A percentile compares a stretch with the other conserved stretches of the same genome.
phyloP scores from a whole-genome alignment of 1,140 invertebrate genomes.

The Octopus sinensis region DNA sequence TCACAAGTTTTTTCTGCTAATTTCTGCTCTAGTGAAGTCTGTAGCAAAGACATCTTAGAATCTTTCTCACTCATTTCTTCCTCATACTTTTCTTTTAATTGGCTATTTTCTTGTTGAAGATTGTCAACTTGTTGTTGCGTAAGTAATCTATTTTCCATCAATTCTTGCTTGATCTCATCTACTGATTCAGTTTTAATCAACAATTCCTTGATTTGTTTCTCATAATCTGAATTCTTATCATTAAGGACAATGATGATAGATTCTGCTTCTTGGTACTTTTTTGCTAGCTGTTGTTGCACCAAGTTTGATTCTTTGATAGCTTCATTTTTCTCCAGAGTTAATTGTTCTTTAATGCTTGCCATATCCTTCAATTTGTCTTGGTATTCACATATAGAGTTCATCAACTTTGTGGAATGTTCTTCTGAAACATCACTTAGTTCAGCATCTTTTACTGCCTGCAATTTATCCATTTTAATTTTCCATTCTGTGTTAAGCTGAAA shows the following conservation, averaged over 20 bases:
- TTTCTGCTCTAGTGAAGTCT: neutral
- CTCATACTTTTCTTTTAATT: conserved; percentile 9
- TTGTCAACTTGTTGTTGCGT: conserved; percentile 22
- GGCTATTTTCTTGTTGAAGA: too few relatives aligned
- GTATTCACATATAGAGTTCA: too few relatives aligned
- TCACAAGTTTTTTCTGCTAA: conserved; percentile 13
- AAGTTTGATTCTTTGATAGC: conserved; percentile 28
- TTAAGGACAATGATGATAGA: too few relatives aligned
- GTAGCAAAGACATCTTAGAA: neutral
- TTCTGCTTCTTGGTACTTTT: conserved; percentile 29
- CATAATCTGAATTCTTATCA: too few relatives aligned
- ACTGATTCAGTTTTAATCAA: conserved; percentile 18
- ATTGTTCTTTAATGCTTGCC: conserved; percentile 33
- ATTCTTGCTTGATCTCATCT: neutral
- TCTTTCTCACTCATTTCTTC: conserved; percentile 20
- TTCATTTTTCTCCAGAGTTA: conserved; percentile 34
- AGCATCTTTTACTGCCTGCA: too few relatives aligned
- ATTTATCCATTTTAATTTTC: too few relatives aligned
- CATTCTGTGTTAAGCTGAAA: too few relatives aligned
- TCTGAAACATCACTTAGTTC: too few relatives aligned
- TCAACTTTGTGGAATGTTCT: too few relatives aligned
- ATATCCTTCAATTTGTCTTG: conserved; percentile 29
- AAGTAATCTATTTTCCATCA: conserved; percentile 20
- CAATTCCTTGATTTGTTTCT: too few relatives aligned
- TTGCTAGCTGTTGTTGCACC: conserved; percentile 26